Evolutionary conservation across 2,888 invertebrate species (phyloP), one percentile per base, ranked within the genome.

Genomic region (Merodon equestris): DNA sequence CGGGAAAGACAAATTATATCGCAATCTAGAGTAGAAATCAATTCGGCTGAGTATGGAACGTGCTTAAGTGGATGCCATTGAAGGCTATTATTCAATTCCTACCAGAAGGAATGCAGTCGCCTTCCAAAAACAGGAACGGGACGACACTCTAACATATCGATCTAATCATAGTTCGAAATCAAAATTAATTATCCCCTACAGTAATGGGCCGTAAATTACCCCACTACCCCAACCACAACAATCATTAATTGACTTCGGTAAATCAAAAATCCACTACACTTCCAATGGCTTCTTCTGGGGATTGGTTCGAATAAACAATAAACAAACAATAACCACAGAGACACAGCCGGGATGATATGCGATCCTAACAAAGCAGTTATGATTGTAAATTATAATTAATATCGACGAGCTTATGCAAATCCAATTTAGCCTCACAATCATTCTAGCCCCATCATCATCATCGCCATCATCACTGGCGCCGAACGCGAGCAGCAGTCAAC

Each of bases 361-460:
- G 68, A 70, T 79, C 74, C 73, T 79, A 70, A 79, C 79, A 79
- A 79, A 79, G 70, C 79, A 70, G 67, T 64, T 68, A 79, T 74
- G 79, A 68, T 74, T 79, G 74, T 79, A 64, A 79, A 70, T 74
- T 79, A 79, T 79, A 74, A 79, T 79, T 79, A 68, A 79, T 79
- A 79, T 79, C 79, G 79, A 79, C 64, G 74, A 70, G 79, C 74
- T 74, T 79, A 79, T 79, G 79, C 79, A 79, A 79, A 79, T 79
- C 79, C 60, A 74, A 79, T 79, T 74, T 79, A 64, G 60, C 56
- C 64, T 15, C 45, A 48, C 56, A 64, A 54, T 15, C 48, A 14
- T 7, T 7, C 27, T 27, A 27, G 27, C 42, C 50, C 56, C 44
- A n/a, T 5, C 27, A 27, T 27, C 27, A 27, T 27, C 7, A 27